A percentile compares a stretch with the other conserved stretches of the same genome.
These are phyloP conservation scores for Pantherophis vulpinus DNA, from an alignment of 2,797 vertebrate genomes.

Conservation along the genomic window DNA sequence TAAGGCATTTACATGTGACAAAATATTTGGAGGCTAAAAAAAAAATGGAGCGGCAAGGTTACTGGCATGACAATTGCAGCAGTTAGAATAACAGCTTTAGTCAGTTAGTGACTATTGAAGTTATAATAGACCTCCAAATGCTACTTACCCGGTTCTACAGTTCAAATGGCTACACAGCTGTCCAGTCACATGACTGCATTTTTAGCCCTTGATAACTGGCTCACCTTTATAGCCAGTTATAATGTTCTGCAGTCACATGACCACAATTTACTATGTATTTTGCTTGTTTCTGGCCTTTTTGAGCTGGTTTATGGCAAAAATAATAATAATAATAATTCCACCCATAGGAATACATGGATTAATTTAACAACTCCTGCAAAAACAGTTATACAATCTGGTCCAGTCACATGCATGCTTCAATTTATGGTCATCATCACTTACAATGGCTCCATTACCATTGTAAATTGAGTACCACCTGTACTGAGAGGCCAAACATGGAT, in stretches of 20 bases:
- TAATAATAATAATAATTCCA: neutral
- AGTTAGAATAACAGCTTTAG: neutral
- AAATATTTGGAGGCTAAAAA: neutral
- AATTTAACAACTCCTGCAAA: neutral
- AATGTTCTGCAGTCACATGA: neutral
- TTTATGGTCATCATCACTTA: neutral
- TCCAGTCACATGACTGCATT: neutral
- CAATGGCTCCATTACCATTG: neutral
- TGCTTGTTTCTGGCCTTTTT: neutral
- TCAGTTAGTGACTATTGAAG: neutral
- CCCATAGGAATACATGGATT: neutral
- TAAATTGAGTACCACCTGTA: neutral
- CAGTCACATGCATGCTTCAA: neutral
- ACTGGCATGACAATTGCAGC: neutral
- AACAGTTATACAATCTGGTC: neutral
- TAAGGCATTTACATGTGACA: too few relatives aligned
- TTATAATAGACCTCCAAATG: neutral
- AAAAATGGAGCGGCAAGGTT: neutral
- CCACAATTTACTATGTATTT: neutral
- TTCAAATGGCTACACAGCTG: neutral
- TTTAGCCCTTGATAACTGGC: neutral
- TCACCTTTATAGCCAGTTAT: neutral
- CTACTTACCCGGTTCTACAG: neutral
- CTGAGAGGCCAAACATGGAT: neutral
- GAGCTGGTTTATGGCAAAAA: neutral